A percentile compares a stretch with the other conserved stretches of the same genome.
phyloP scores from a whole-genome alignment of 2,113 vertebrate genomes.

The Sminthopsis crassicaudata region DNA sequence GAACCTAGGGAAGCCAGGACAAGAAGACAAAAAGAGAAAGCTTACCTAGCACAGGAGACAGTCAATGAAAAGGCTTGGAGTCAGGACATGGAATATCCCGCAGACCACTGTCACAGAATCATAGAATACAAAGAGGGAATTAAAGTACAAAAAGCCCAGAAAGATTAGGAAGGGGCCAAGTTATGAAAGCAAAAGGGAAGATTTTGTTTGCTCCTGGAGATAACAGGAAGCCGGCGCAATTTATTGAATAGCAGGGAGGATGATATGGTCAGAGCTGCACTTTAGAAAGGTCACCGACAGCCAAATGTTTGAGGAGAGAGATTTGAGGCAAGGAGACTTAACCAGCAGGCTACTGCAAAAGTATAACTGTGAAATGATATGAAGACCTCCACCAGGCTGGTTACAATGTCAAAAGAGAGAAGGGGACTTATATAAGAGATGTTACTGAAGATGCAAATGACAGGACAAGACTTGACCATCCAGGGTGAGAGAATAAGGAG shows the following conservation, averaged over 20 bases:
- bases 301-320: neutral
- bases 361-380: neutral
- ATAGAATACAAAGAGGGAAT: neutral
- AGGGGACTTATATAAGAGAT: neutral
- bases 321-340: neutral
- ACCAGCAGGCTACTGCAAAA: neutral
- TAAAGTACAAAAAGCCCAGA: neutral
- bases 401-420: neutral
- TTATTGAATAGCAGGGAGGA: neutral
- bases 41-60: neutral
- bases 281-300: neutral
- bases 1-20: neutral
- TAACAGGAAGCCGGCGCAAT: neutral
- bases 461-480: no score
- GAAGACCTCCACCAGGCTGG: neutral
- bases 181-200: neutral
- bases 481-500: no score
- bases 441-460: no score
- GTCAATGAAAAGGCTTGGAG: neutral
- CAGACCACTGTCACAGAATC: neutral
- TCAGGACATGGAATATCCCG: neutral
- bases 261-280: neutral
- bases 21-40: neutral
- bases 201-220: neutral
- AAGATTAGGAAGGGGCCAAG: neutral